Conservation (phyloP, 1,140 invertebrate genomes). For the Caerostris darwini region DNA sequence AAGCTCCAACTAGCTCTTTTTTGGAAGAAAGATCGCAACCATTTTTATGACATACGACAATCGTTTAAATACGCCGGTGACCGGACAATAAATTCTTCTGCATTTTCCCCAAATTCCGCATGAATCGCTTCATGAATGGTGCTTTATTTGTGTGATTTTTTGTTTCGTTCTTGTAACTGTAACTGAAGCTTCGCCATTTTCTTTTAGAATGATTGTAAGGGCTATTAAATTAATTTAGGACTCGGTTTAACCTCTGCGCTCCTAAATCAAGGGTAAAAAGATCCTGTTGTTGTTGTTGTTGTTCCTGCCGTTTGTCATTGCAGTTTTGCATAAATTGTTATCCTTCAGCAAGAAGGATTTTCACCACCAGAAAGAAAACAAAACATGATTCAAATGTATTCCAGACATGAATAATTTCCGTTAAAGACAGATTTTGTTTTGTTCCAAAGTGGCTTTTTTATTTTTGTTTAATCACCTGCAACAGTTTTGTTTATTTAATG, state of each 20-base stretch:
- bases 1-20: slow-evolving; percentile 21
- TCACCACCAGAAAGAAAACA: neutral
- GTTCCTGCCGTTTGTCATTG: neutral
- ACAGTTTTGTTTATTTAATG: neutral
- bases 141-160: neutral
- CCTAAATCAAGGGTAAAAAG: slow-evolving; percentile 7
- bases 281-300: neutral
- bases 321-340: neutral
- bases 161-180: neutral
- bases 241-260: neutral
- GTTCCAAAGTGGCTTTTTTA: neutral
- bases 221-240: slow-evolving; percentile 66
- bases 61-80: slow-evolving; percentile 59
- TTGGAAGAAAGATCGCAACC: neutral
- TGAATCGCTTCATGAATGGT: neutral
- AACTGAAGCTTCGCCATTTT: neutral
- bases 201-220: neutral
- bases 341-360: neutral
- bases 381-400: neutral
- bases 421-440: neutral
- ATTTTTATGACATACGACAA: slow-evolving; percentile 68
- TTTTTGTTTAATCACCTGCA: neutral
- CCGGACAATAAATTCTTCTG: slow-evolving; percentile 47
- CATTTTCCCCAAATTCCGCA: slow-evolving; percentile 32
- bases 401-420: neutral